Conservation (phyloP, 2,113 vertebrate genomes). For the Hemiscyllium ocellatum region DNA sequence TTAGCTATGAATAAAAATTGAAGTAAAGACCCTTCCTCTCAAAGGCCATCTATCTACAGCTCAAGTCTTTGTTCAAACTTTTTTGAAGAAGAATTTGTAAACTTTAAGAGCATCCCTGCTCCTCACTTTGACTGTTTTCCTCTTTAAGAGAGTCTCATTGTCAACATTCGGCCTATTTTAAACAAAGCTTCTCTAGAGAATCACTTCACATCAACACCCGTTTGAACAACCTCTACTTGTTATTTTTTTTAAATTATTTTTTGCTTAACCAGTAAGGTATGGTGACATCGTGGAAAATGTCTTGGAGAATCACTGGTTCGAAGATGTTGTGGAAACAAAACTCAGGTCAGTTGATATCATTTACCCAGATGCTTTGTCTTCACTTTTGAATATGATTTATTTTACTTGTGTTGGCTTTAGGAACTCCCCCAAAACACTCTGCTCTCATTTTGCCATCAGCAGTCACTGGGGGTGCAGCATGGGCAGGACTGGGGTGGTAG, state of each 20-base stretch:
- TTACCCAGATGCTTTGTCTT: neutral
- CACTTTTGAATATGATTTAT: neutral
- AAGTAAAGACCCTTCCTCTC: neutral
- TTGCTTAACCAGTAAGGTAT: neutral
- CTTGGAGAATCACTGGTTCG: neutral
- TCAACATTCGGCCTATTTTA: neutral
- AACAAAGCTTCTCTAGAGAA: neutral
- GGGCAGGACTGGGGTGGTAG: neutral
- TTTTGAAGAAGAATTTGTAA: slow-evolving; percentile 28
- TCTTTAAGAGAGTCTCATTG: neutral
- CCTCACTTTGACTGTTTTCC: neutral
- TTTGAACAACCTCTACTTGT: neutral
- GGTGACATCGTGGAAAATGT: neutral
- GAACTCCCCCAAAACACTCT: neutral
- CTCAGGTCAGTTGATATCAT: neutral
- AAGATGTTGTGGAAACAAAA: neutral
- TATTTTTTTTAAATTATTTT: neutral
- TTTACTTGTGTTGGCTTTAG: neutral
- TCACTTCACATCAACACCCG: neutral
- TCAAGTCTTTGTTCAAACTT: slow-evolving; percentile 19
- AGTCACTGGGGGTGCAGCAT: neutral
- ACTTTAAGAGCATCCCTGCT: neutral
- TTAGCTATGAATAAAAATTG: neutral
- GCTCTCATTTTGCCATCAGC: neutral
- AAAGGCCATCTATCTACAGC: neutral